Evolutionary conservation across 1,140 invertebrate species (phyloP), one percentile per base, ranked within the genome.

Genomic region (Gonioctena quinquepunctata): DNA sequence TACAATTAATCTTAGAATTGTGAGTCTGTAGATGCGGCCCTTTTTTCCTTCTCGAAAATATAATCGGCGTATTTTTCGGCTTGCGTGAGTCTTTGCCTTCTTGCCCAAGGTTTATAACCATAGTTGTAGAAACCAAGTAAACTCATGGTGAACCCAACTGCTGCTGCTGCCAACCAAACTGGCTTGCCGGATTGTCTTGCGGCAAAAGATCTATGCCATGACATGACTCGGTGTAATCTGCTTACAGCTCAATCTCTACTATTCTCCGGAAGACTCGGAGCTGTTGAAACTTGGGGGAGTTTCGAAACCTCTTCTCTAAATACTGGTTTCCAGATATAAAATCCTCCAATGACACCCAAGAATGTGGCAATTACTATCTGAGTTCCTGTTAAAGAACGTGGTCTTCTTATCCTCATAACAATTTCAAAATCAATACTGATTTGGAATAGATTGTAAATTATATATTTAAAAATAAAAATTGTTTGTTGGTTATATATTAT

Each of bases 241-340:
- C 13, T 56, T n/a, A n/a, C n/a, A n/a, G n/a, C n/a, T 64, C 11
- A 2, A 26, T 48, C 48, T 0, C 25, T 54, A 3, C 4, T 54
- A 50, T 66, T 26, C 3, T 52, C 49, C 13, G 25, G n/a, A 16
- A 16, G 16, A 21, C 18, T 50, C 21, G 26, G 8, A 23, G 6
- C 16, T 13, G 21, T 23, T n/a, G 22, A n/a, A n/a, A n/a, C n/a
- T n/a, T n/a, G 22, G 13, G 16, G 23, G 57, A 13, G 13, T 23
- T 59, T n/a, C 5, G 21, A 59, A 16, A 22, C 19, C 7, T 62
- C 27, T 19, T 26, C 13, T 49, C 16, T 54, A n/a, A 66, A 66
- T 3, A 66, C 63, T 7, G 63, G 63, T 66, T 56, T 66, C 63
- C 63, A 66, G 54, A 66, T 66, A 16, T 66, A 66, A 22, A n/a